These are phyloP conservation scores for Bombus huntii DNA, from an alignment of 1,140 invertebrate genomes.

Conservation along the genomic window DNA sequence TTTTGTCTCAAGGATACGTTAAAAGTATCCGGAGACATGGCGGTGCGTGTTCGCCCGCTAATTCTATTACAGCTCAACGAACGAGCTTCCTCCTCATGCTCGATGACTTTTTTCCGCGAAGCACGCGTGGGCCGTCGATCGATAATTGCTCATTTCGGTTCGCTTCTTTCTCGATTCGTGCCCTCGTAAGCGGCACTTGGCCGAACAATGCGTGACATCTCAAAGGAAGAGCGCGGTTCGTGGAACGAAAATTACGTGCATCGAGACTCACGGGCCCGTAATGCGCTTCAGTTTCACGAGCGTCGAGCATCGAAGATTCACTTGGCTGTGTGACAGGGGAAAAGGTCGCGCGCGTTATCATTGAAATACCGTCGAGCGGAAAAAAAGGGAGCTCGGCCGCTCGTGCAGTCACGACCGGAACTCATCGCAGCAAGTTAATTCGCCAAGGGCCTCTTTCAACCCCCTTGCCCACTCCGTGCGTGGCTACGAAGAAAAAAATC, in stretches of 20 bases:
- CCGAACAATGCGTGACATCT: constrained; percentile 52
- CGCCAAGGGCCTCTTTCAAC: constrained; percentile 38
- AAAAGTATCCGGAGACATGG: background rate
- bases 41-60: background rate
- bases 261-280: constrained; percentile 41
- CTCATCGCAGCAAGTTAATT: constrained; percentile 58
- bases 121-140: background rate
- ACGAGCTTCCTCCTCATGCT: background rate
- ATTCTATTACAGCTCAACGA: background rate
- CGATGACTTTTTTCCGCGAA: constrained; percentile 18
- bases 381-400: constrained; percentile 24
- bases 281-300: constrained; percentile 53
- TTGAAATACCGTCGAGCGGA: constrained; percentile 44
- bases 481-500: constrained; percentile 3
- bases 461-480: background rate
- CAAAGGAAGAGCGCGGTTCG: constrained; percentile 37
- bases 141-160: constrained; percentile 52
- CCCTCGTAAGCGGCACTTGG: constrained; percentile 40
- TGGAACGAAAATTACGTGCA: constrained; percentile 43
- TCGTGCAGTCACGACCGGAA: constrained; percentile 23
- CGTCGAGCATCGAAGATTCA: constrained; percentile 30
- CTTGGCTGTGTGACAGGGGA: constrained; percentile 25
- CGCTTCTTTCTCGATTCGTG: constrained; percentile 42
- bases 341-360: constrained; percentile 45
- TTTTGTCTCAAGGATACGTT: background rate